phyloP scores from a whole-genome alignment of 1,140 invertebrate species.

The Drosophila lacteicornis region DNA sequence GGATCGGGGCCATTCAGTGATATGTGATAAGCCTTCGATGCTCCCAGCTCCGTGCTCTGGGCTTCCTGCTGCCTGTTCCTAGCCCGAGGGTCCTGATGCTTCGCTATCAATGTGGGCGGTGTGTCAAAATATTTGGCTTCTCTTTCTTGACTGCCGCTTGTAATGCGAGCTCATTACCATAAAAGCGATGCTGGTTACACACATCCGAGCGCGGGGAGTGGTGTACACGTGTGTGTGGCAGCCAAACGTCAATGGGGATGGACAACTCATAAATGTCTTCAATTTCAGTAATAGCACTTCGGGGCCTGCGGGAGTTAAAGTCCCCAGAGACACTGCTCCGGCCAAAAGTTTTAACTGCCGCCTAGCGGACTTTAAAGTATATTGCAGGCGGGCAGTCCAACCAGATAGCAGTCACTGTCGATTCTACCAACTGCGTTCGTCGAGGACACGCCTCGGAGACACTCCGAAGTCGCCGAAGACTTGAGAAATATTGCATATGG shows the following conservation, averaged over 20 bases:
- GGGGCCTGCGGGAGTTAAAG: constrained; percentile 66
- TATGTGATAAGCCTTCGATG: constrained; percentile 66
- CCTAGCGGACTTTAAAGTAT: constrained; percentile 71
- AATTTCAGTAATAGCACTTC: constrained; percentile 81
- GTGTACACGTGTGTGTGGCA: constrained; percentile 22
- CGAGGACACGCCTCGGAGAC: constrained; percentile 8
- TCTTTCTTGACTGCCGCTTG: constrained; percentile 54
- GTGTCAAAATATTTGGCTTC: constrained; percentile 68
- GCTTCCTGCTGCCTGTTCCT: background rate
- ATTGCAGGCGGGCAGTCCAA: constrained; percentile 27
- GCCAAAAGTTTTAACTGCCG: constrained; percentile 74
- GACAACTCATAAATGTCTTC: constrained; percentile 77
- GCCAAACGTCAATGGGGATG: constrained; percentile 29
- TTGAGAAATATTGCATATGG: constrained; percentile 71
- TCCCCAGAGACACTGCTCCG: constrained; percentile 42
- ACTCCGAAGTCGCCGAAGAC: constrained; percentile 35
- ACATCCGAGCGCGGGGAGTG: constrained; percentile 8
- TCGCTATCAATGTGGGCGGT: constrained; percentile 46
- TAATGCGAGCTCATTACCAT: constrained; percentile 83
- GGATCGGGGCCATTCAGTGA: constrained; percentile 44
- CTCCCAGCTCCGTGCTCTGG: background rate
- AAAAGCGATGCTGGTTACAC: constrained; percentile 65
- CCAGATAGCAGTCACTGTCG: constrained; percentile 9
- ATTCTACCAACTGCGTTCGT: constrained; percentile 15
- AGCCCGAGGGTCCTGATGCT: constrained; percentile 25